Evolutionary conservation across 1,140 invertebrate genomes (phyloP), one percentile per base, ranked within the genome.

Genomic region (Leptinotarsa lineolata): DNA sequence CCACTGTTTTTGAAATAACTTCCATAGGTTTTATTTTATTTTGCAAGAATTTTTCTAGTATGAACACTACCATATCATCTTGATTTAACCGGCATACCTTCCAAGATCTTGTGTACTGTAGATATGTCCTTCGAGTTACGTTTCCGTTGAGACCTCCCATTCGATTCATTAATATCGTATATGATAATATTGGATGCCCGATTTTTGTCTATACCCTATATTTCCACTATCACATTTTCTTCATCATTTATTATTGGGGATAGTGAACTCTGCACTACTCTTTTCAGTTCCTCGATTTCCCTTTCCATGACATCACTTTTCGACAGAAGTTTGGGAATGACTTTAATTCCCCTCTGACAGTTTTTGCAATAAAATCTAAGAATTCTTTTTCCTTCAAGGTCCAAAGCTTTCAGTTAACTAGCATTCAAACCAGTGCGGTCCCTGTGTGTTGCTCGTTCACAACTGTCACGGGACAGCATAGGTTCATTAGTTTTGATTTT

Each of bases 401-500:
- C 44, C 39, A 68, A 12, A 48, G 16, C 67, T 46, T 48, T 68
- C 48, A 48, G 13, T 54, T 68, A 8, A 15, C 13, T 48, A 18
- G 67, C 39, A 68, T 45, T 58, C 4, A 68, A 46, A 8, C 20
- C 44, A 58, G 48, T 54, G 45, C 67, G 46, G 4, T 48, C 48
- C 24, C 67, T 11, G n/a, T 65, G 67, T 20, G 67, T 68, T 54
- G 44, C 44, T 68, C 48, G 4, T 54, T 68, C 5, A 54, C 67
- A 58, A 39, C 64, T 65, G 30, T 65, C 64, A 65, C 64, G 22
- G 21, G 30, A n/a, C n/a, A n/a, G n/a, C n/a, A 24, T 65, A 65
- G 21, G 64, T 65, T 65, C 64, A 65, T 65, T 65, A 65, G 4
- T 65, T 65, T 65, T 65, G n/a, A 21, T 60, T 60, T 60, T 60